Evolutionary conservation across 2,797 vertebrate species (phyloP), one percentile per base, ranked within the genome.

Genomic region (Sebastes nivosus): DNA sequence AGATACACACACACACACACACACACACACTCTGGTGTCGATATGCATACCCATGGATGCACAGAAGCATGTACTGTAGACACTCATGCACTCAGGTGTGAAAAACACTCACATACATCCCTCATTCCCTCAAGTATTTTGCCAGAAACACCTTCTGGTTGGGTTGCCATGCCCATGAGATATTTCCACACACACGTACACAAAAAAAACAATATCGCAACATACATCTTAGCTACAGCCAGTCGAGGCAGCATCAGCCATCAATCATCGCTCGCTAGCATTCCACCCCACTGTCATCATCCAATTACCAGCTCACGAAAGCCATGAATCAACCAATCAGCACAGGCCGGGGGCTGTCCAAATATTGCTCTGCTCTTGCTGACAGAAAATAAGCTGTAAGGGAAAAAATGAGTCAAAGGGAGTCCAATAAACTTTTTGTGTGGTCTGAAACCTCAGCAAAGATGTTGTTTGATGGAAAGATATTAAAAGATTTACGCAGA

Each of bases 281-380:
- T 83, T 87, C 70, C 74, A 68, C 72, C 73, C 67, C 22, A 68
- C 72, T 87, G 89, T 88, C 83, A 88, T 92, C 88, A 84, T 89
- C 90, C 88, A 92, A 89, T 92, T 90, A 91, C 82, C 52, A 79
- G 34, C 75, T 77, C 86, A 54, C 65, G 1, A 20, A 55, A 83
- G 86, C 80, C 88, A 93, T 91, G 87, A 93, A 92, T 93, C 89
- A 92, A 84, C 90, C 92, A 94, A 92, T 93, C 90, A 91, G 79
- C 72, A 22, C 14, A 52, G 77, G 76, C 86, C 54, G 6, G 75
- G 80, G 86, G 83, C 84, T 64, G 82, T 83, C 79, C 78, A 82
- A 82, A 89, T 85, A 91, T 85, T 88, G 77, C 63, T 67, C 75
- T 27, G 46, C 32, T 76, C 25, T 36, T 58, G 57, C 75, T 72